Evolutionary conservation across 2,113 vertebrate genomes (phyloP).

Genomic region (Channa argus): DNA sequence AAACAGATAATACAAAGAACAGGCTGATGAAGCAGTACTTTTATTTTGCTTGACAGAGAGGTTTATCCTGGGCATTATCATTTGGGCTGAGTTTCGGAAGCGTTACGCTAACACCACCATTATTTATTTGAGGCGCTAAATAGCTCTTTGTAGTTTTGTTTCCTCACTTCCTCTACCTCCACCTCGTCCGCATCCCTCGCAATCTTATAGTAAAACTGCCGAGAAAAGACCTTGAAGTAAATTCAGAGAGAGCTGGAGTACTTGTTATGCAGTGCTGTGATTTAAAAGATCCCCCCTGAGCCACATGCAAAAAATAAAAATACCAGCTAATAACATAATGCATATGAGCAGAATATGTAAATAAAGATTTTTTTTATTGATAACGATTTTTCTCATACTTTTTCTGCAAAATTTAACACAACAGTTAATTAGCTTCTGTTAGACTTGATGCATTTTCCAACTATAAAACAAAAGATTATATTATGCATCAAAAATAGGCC

Average conservation of each 20-base stretch:
- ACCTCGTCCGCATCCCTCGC: conserved; percentile 12
- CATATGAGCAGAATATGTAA: conserved; percentile 46
- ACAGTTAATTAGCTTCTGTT: conserved; percentile 72
- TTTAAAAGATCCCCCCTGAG: conserved; percentile 49
- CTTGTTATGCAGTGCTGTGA: conserved; percentile 49
- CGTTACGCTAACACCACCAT: conserved; percentile 51
- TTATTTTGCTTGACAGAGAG: conserved; percentile 70
- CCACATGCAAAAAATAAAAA: conserved; percentile 18
- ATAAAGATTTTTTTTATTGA: conserved; percentile 56
- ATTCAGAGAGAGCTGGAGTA: conserved; percentile 4
- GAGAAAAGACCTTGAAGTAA: conserved; percentile 26
- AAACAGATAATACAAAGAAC: conserved; percentile 77
- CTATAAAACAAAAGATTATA: conserved; percentile 68
- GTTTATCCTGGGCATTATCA: conserved; percentile 67
- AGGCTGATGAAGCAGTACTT: conserved; percentile 74
- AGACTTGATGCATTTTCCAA: conserved; percentile 70
- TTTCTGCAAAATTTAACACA: conserved; percentile 64
- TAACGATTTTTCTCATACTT: conserved; percentile 77
- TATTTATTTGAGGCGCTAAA: conserved; percentile 60
- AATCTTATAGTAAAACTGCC: conserved; percentile 32
- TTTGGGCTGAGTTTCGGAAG: conserved; percentile 32
- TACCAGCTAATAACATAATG: conserved; percentile 39
- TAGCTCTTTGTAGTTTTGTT: conserved; percentile 45
- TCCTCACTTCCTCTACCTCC: conserved; percentile 11
- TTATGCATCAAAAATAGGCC: conserved; percentile 39